Evolutionary conservation across 1,140 invertebrate species (phyloP).

Genomic region (Bombus cullumanus): DNA sequence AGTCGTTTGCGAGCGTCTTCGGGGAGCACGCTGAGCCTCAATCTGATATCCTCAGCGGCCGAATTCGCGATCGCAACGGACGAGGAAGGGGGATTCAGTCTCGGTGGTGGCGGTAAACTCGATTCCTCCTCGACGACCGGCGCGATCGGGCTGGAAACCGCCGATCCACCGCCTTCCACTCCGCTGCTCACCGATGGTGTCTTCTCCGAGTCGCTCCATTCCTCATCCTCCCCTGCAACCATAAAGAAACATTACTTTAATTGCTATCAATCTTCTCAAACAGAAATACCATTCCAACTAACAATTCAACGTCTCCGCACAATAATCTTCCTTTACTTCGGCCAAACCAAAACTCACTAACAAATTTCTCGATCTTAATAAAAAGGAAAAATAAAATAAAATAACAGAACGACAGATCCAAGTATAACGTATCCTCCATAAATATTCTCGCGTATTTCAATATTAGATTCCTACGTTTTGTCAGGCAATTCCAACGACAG

Average conservation of each 20-base stretch:
- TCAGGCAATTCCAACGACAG: slow-evolving; percentile 6
- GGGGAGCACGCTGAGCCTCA: slow-evolving; percentile 75
- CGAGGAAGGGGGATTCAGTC: slow-evolving; percentile 66
- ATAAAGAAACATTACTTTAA: neutral
- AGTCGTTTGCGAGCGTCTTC: slow-evolving; percentile 79
- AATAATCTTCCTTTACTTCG: neutral
- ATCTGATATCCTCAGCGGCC: slow-evolving; percentile 74
- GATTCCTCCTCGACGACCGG: slow-evolving; percentile 75
- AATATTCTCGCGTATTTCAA: neutral
- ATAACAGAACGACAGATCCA: neutral
- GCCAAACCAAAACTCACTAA: neutral
- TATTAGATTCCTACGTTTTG: slow-evolving; percentile 34
- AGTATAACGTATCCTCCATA: neutral
- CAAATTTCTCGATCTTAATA: neutral
- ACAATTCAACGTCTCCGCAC: neutral
- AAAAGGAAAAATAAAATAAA: neutral
- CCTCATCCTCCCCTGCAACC: slow-evolving; percentile 82
- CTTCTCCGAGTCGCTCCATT: slow-evolving; percentile 82
- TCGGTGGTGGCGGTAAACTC: slow-evolving; percentile 73
- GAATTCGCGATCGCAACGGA: slow-evolving; percentile 60
- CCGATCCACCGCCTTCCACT: slow-evolving; percentile 79
- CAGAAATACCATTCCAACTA: neutral
- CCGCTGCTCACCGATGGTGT: slow-evolving; percentile 82
- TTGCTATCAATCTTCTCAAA: no score
- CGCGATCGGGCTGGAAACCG: slow-evolving; percentile 78